Evolutionary conservation across 2,113 vertebrate genomes (phyloP), one percentile per base, ranked within the genome.

Genomic region (Scytalopus superciliaris): DNA sequence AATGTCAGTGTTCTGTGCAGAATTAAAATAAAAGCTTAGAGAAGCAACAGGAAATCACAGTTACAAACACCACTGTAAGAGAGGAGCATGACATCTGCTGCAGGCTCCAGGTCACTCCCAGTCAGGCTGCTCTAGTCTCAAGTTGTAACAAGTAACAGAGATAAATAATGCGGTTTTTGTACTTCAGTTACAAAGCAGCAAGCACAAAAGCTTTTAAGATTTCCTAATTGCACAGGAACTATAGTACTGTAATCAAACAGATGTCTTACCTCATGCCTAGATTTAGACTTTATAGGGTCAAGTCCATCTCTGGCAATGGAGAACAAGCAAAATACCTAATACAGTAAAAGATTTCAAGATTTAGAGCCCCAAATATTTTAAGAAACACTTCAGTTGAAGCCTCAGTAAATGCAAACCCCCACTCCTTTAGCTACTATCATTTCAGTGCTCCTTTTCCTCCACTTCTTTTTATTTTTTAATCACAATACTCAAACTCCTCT

Each of bases 131-230:
- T 90, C 39, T 70, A 70, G 59, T 35, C 75, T 91, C 84, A 40
- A 53, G 31, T 19, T 59, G 72, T 42, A 91, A 69, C 68, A 89
- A 80, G 17, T 52, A 67, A 74, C 21, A 75, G 50, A 86, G 53
- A 86, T 24, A 90, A 76, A 57, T 67, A 87, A 74, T 2, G 14
- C 40, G 24, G 94, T 57, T 92, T 79, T 84, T 39, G 2, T 82
- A 93, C 92, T 96, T 92, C 39, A 90, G 10, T 89, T 87, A 94
- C 45, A 95, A 85, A 93, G 89, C 93, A 93, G 81, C 93, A 97
- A 96, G 96, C 81, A 97, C 76, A 96, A 96, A 94, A 97, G 96
- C 95, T 91, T 83, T 90, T 76, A 83, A 94, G 82, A 84, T 90
- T 86, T 85, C 1, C 0, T 56, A 94, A 94, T 50, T 85, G 59